Percentiles rank a stretch among this genome's conserved stretches.
Conservation (phyloP, 2,113 vertebrate species). For the Axis porcinus region DNA sequence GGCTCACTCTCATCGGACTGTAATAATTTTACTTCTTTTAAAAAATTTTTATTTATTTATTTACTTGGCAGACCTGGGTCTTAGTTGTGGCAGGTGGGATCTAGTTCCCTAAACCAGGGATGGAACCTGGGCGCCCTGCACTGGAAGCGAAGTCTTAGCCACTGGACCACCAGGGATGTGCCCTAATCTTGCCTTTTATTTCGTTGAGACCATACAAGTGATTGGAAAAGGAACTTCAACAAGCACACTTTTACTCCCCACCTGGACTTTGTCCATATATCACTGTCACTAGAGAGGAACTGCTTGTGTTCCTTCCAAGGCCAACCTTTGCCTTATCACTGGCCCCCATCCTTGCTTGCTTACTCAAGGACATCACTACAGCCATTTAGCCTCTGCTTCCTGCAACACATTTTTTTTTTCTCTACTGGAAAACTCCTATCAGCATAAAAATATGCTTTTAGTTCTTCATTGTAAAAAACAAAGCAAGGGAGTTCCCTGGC, state of each 20-base stretch:
- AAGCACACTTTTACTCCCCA: background rate
- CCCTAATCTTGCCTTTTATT: background rate
- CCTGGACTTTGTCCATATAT: background rate
- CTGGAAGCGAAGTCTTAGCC: background rate
- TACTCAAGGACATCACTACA: conserved; percentile 28
- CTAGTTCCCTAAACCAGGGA: background rate
- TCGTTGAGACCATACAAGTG: background rate
- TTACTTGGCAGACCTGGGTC: background rate
- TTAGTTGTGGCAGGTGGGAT: background rate
- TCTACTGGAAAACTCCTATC: conserved; percentile 51
- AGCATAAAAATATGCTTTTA: conserved; percentile 55
- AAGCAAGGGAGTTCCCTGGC: background rate
- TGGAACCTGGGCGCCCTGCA: background rate
- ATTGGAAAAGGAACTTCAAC: background rate
- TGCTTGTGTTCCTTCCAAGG: background rate
- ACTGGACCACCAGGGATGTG: background rate
- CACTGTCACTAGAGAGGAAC: background rate
- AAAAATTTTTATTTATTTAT: background rate
- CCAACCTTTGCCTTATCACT: background rate
- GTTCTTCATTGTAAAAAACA: conserved; percentile 34
- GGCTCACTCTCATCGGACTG: background rate
- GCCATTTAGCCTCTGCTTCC: conserved; percentile 28
- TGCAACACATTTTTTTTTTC: conserved; percentile 43
- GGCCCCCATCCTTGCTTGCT: conserved; percentile 34
- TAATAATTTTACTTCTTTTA: background rate